Base-by-base conservation (phyloP, 2,888 invertebrate genomes). In the Melanargia galathea region DNA sequence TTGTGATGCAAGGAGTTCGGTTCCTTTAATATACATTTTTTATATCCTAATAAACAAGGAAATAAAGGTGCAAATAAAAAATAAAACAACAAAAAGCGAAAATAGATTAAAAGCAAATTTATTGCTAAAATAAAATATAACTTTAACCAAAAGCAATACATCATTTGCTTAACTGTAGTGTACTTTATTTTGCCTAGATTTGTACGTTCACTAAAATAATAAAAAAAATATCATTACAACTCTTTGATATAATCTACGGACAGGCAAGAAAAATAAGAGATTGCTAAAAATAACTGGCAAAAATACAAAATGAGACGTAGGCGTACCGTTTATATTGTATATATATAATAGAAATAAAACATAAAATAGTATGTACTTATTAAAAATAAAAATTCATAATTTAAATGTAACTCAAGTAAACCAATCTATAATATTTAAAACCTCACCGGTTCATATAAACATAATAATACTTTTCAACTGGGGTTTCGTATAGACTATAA, bases 401-500 rank as follows among this genome's bases (percentile, higher is more conserved):
- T 90, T 89, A 89, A 86, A 82, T 82, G 78, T 86, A 84, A 86
- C 87, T 88, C 86, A 85, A 75, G 72, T 86, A 89, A 90, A 86
- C 90, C 87, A 86, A 89, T 90, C 59, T 80, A 87, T 86, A 88
- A 90, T 90, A 91, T 90, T 88, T 91, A 79, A 84, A 89, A 90
- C 90, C 90, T 86, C 80, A 76, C 79, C 86, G 91, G 91, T 90
- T 87, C 80, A 83, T 83, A 89, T 90, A 90, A 90, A 90, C 87
- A 87, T 90, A 91, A 90, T 91, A 91, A 91, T 91, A 91, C 91
- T 91, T 89, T 88, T 88, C 81, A 89, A 90, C 89, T 89, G 87
- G 89, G 90, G 80, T 78, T 81, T 82, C 76, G 78, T 79, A 81
- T 82, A 81, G 77, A 82, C 80, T 79, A 81, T 82, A 81, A 81